Percentiles rank a stretch among this genome's conserved stretches.
These are phyloP conservation scores for Contarinia nasturtii DNA, from an alignment of 1,140 invertebrate genomes.

Conservation along the genomic window DNA sequence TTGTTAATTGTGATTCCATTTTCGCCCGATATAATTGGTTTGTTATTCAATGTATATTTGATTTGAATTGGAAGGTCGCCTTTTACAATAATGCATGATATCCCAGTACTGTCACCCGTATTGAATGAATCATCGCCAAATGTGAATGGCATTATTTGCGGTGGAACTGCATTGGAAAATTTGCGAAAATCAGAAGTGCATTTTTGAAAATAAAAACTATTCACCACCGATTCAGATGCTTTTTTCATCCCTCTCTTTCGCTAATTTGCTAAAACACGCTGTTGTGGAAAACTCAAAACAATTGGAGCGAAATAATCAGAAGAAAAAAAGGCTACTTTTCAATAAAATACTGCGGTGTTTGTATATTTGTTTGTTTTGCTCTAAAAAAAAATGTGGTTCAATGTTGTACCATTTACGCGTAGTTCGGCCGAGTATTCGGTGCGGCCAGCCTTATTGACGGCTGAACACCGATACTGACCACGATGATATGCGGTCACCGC, in stretches of 20 bases:
- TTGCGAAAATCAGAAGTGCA: background rate
- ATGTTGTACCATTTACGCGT: conserved; percentile 41
- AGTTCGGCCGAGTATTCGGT: conserved; percentile 25
- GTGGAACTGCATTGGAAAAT: conserved; percentile 17
- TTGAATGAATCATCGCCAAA: conserved; percentile 51
- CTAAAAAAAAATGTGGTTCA: too few species aligned
- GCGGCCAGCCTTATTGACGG: conserved; percentile 30
- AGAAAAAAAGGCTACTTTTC: too few species aligned
- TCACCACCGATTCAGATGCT: too few species aligned
- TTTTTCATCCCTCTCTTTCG: too few species aligned
- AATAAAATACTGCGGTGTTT: too few species aligned
- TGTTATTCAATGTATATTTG: conserved; percentile 34
- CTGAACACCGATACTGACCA: conserved; percentile 39
- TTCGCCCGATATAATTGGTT: conserved; percentile 18
- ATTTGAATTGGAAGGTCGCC: conserved; percentile 51
- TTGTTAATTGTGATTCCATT: conserved; percentile 32
- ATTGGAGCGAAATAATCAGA: too few species aligned
- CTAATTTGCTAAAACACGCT: too few species aligned
- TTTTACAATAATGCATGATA: conserved; percentile 50
- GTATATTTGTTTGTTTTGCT: too few species aligned
- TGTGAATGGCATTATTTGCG: conserved; percentile 32
- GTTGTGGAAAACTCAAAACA: too few species aligned
- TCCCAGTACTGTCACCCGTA: conserved; percentile 52
- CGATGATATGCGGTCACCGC: conserved; percentile 28
- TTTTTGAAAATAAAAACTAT: too few species aligned